phyloP scores from a whole-genome alignment of 2,797 vertebrate species.

The Buphagus erythrorhynchus region DNA sequence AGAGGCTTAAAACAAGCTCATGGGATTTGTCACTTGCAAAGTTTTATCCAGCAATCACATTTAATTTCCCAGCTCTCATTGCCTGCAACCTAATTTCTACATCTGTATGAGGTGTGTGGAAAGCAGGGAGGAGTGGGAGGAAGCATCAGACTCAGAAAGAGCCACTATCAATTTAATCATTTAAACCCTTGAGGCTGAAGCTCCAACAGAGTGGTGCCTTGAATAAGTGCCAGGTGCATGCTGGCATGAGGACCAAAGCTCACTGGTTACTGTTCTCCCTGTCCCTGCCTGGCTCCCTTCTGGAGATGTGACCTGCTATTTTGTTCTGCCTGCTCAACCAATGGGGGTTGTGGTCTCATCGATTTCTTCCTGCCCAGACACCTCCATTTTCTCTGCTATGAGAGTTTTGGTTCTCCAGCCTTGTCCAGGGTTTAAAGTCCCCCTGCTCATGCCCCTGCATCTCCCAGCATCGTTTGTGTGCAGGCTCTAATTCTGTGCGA shows the following conservation, averaged over 20 bases:
- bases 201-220: neutral
- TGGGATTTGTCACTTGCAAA: slow-evolving; percentile 34
- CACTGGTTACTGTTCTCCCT: rapidly evolving
- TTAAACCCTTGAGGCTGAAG: neutral
- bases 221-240: neutral
- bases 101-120: neutral
- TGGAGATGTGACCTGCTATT: neutral
- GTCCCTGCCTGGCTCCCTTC: neutral
- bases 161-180: neutral
- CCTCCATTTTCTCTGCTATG: neutral
- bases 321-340: neutral
- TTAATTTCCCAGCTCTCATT: slow-evolving; percentile 20
- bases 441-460: neutral
- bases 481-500: neutral
- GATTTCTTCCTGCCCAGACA: neutral
- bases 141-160: neutral
- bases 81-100: slow-evolving; percentile 13
- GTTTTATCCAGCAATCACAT: slow-evolving; percentile 9
- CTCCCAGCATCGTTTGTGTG: rapidly evolving
- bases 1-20: neutral
- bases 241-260: neutral
- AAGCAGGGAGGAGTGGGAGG: neutral
- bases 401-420: neutral
- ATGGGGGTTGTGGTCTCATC: neutral
- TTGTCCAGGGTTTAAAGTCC: neutral